Base-by-base conservation (phyloP, 2,797 vertebrate species). In the Tokudaia tokunoshimensis region DNA sequence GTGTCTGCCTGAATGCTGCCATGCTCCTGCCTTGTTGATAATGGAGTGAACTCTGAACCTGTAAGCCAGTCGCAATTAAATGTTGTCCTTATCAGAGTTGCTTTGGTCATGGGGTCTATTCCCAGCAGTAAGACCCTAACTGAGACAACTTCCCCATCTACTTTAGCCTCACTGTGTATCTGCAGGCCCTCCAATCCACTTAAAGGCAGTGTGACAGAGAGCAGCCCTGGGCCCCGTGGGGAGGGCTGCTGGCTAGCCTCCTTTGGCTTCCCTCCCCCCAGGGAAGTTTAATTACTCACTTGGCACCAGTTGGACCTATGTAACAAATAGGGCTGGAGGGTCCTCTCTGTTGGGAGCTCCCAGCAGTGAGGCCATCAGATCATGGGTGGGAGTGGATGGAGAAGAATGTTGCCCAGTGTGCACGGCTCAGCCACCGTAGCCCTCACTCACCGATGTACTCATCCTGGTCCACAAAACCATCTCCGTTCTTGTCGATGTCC, bases 401-500 rank as follows among this genome's bases (percentile, higher is more conserved):
- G 57, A 89, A 41, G 52, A 22, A 70, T 4, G 44, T 2, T 12
- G 74, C 80, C 63, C n/a, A 4, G 10, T 0, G 26, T 37, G 67
- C 34, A 47, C 14, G 13, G 76, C 91, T 6, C 85, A 92, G 50
- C 7, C 10, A 2, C 52, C 22, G 29, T 41, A 52, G 82, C 44
- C n/a, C 85, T 6, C 41, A 97, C 99, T 99, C 98, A 99, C 99
- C 99, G 22, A 99, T 99, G 96, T 99, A 99, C 96, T 99, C 99
- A 14, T 99, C 99, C 98, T 99, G 99, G 98, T 99, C 99, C 97
- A 99, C 99, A 85, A 99, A 99, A 81, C 99, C 99, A 41, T 99
- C 99, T 11, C 97, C 98, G 0, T 99, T 99, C 98, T 99, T 99
- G 98, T 99, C 99, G 76, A 99, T 99, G 98, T 99, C 99, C 98